Evolutionary conservation across 2,113 vertebrate genomes (phyloP).

Genomic region (Trachemys scripta): DNA sequence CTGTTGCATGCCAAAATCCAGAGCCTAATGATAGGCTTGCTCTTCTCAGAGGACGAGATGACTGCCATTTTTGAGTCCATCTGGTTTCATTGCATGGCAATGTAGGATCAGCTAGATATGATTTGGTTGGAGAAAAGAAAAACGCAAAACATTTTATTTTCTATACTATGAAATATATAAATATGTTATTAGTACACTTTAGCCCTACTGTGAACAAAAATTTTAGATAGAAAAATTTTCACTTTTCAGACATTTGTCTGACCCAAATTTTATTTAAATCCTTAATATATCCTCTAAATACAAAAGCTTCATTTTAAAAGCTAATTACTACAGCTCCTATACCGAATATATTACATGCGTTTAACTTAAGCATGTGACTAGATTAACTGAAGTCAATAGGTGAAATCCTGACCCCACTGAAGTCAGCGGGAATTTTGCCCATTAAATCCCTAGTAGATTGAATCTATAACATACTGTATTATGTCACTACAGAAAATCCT

Average conservation of each 20-base stretch:
- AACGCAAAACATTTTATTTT: rapidly evolving
- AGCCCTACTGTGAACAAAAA: background rate
- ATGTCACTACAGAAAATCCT: background rate
- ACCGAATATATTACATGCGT: background rate
- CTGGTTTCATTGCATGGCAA: conserved; percentile 89
- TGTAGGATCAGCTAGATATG: conserved; percentile 71
- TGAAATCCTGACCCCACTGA: background rate
- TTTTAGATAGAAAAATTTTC: rapidly evolving
- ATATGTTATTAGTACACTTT: rapidly evolving
- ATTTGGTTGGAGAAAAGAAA: background rate
- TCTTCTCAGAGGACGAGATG: conserved; percentile 91
- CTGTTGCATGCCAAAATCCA: conserved; percentile 97
- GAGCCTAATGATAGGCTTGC: conserved; percentile 94
- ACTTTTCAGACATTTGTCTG: background rate
- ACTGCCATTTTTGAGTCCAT: conserved; percentile 95
- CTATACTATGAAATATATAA: background rate
- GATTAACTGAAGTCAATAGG: background rate
- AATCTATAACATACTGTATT: background rate
- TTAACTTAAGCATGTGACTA: background rate
- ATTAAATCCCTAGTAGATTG: background rate
- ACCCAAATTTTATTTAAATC: background rate
- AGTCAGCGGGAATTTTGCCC: background rate
- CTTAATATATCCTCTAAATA: background rate
- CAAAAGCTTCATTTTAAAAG: background rate
- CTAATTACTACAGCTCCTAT: background rate